Evolutionary conservation across 2,113 vertebrate genomes (phyloP).

Genomic region (Gallinago media): DNA sequence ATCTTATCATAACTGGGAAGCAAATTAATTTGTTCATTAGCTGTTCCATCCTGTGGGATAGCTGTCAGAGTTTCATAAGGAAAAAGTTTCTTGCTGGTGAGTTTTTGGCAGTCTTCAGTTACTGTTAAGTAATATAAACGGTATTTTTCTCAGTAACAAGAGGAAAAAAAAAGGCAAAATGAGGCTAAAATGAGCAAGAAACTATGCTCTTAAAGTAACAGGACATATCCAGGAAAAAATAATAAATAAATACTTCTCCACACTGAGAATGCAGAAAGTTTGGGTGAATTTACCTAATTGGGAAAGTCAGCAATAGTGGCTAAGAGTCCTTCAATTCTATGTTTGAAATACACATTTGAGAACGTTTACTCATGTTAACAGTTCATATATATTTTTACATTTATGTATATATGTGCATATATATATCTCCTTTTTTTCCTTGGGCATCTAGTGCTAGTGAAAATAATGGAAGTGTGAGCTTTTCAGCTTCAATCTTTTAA

Average conservation of each 20-base stretch:
- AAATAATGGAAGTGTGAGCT: neutral
- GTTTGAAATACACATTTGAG: neutral
- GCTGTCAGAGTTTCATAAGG: neutral
- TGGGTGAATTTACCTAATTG: neutral
- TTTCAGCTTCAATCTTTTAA: neutral
- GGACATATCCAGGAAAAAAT: neutral
- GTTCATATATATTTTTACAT: neutral
- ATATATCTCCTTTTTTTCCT: neutral
- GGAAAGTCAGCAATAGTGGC: neutral
- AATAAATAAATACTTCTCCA: neutral
- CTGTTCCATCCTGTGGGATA: neutral
- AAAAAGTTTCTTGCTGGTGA: neutral
- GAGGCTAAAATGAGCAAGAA: neutral
- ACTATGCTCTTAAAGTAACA: neutral
- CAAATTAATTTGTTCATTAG: neutral
- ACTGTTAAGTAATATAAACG: neutral
- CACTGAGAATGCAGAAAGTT: neutral
- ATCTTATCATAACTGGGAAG: neutral
- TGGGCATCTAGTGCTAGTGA: neutral
- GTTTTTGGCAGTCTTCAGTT: neutral
- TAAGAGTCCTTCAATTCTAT: neutral
- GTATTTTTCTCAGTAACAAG: constrained; percentile 6
- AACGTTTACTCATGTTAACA: neutral
- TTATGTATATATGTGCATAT: neutral
- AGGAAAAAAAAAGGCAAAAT: neutral